Conservation (phyloP, 2,888 invertebrate species). For the Ametastegia equiseti region DNA sequence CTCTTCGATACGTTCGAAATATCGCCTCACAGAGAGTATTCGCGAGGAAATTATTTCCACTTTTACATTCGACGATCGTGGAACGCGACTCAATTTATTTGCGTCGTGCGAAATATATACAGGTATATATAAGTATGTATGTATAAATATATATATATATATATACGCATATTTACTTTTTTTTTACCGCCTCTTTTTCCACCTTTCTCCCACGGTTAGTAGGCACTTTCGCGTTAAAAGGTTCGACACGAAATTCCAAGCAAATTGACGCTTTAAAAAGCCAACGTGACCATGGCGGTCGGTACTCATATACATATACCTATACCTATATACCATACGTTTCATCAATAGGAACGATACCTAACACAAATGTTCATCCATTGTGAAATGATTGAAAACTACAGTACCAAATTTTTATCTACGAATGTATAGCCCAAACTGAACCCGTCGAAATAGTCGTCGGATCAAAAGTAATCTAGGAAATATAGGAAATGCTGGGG, state of each 20-base stretch:
- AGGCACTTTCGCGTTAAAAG: conserved; percentile 16
- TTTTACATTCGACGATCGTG: background rate
- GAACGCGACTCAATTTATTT: conserved; percentile 16
- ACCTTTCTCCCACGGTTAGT: background rate
- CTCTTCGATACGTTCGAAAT: too few relatives aligned
- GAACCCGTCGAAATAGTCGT: background rate
- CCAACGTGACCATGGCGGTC: background rate
- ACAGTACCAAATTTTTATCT: background rate
- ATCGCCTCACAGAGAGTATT: background rate
- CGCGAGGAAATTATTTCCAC: conserved; percentile 12
- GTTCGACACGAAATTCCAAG: background rate
- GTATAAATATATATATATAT: too few relatives aligned
- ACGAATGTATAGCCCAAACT: background rate
- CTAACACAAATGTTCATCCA: background rate
- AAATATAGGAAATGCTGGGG: too few relatives aligned
- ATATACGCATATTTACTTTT: background rate
- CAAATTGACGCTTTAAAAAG: conserved; percentile 17
- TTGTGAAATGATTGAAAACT: background rate
- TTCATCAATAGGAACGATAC: background rate
- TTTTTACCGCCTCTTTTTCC: background rate
- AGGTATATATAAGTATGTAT: too few relatives aligned
- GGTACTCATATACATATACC: background rate
- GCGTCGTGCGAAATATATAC: background rate
- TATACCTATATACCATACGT: too few relatives aligned
- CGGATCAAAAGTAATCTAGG: too few relatives aligned